Evolutionary conservation across 2,888 invertebrate species (phyloP).

Genomic region (Cryptocephalus moraei): DNA sequence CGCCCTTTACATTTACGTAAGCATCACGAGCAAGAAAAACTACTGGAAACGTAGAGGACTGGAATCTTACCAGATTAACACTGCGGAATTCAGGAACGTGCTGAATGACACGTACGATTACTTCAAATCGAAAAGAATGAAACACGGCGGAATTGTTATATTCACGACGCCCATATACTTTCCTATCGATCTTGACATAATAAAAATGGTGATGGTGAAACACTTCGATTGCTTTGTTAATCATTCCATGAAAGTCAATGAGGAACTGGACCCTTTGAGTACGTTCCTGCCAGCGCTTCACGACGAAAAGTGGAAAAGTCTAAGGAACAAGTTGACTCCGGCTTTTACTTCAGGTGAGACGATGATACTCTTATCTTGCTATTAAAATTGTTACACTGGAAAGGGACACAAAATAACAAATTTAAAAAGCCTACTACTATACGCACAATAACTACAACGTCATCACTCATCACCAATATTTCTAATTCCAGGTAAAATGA

Average conservation of each 20-base stretch:
- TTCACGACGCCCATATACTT: slow-evolving; percentile 33
- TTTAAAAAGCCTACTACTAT: too few species aligned
- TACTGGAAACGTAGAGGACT: too few species aligned
- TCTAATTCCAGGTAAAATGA: slow-evolving; percentile 53
- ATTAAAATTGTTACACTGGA: too few species aligned
- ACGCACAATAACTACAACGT: too few species aligned
- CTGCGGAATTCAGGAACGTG: too few species aligned
- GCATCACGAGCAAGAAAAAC: too few species aligned
- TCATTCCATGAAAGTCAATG: slow-evolving; percentile 48
- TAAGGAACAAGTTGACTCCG: slow-evolving; percentile 39
- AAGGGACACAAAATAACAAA: too few species aligned
- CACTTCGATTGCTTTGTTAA: slow-evolving; percentile 50
- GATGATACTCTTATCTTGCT: too few species aligned
- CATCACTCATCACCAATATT: too few species aligned
- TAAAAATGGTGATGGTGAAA: slow-evolving; percentile 42
- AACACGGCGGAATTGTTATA: slow-evolving; percentile 21
- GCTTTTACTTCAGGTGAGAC: slow-evolving; percentile 51
- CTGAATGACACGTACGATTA: slow-evolving; percentile 5
- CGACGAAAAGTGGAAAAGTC: slow-evolving; percentile 49
- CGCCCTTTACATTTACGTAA: too few species aligned
- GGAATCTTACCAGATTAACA: too few species aligned
- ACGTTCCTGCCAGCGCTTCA: slow-evolving; percentile 45
- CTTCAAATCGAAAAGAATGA: slow-evolving; percentile 8
- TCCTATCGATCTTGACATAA: slow-evolving; percentile 20
- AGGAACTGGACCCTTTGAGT: slow-evolving; percentile 45